A percentile compares a stretch with the other conserved stretches of the same genome.
Evolutionary conservation across 1,140 invertebrate species (phyloP).

Genomic region (Lerema accius): DNA sequence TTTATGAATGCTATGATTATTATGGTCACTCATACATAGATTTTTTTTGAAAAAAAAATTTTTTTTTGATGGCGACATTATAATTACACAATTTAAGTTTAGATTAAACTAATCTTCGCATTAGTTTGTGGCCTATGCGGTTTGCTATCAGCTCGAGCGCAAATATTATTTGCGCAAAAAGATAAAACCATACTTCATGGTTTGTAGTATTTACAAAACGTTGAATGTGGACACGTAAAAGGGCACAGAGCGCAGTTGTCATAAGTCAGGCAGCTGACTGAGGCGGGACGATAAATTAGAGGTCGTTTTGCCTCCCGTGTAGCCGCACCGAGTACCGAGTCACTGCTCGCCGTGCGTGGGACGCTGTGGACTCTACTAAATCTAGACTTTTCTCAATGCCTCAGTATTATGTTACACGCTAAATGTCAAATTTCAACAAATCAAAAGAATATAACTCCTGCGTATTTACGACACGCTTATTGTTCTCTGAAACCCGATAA

Average conservation of each 20-base stretch:
- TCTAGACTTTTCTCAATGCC: constrained; percentile 51
- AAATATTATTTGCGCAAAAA: constrained; percentile 11
- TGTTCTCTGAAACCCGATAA: constrained; percentile 13
- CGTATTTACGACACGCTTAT: constrained; percentile 10
- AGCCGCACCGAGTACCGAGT: constrained; percentile 28
- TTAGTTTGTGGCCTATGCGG: background rate
- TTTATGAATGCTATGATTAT: no score
- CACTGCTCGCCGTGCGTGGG: constrained; percentile 45
- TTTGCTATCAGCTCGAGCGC: background rate
- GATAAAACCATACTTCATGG: constrained; percentile 16
- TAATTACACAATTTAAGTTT: no score
- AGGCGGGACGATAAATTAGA: constrained; percentile 61
- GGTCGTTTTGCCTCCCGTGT: constrained; percentile 50
- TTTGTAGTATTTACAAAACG: constrained; percentile 26
- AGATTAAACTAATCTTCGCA: no score
- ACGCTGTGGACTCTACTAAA: constrained; percentile 46
- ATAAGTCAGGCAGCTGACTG: constrained; percentile 63
- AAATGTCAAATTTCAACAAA: constrained; percentile 32
- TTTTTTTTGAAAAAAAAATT: no score
- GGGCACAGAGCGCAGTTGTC: constrained; percentile 56
- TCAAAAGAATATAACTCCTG: constrained; percentile 13
- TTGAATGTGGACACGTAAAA: constrained; percentile 50
- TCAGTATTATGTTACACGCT: constrained; percentile 50
- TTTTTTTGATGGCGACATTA: no score
- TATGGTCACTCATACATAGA: no score